Base-by-base conservation (phyloP, 1,140 invertebrate genomes). In the Ostrea edulis region DNA sequence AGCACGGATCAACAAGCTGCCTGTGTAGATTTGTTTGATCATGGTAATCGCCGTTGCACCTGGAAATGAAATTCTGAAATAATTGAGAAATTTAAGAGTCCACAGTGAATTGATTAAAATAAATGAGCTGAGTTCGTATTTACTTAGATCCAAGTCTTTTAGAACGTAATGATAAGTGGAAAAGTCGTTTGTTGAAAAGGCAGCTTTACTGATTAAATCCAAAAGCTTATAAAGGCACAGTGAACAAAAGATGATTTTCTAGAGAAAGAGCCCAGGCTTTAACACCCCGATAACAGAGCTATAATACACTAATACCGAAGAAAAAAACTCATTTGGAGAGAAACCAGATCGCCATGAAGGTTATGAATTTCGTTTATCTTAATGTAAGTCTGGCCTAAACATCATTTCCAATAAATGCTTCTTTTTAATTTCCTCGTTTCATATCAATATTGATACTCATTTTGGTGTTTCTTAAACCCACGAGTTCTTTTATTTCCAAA, bases 221-320 rank as follows among this genome's bases (percentile, higher is more conserved):
- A 77, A 77, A 77, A 25, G 68, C 68, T 77, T 77, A 77, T 77
- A 77, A 77, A 77, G 68, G 68, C 68, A 77, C 68, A 35, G 68
- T 77, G 68, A 77, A 77, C 68, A 77, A 77, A 29, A 77, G 68
- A 77, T 77, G 68, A 77, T 77, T 77, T 77, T 77, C 68, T 77
- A 29, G 25, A 77, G 68, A 77, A 77, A 77, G 25, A 25, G 25
- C 68, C 25, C 25, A 29, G 29, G 68, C 68, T 77, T 77, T 77
- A 77, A 77, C 68, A 77, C 68, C 29, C 25, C 14, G 68, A 77
- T 77, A 77, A 77, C 12, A 22, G 68, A 25, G 8, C 25, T 77
- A 77, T 77, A 77, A 62, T 77, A 77, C 29, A 77, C 25, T 77
- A 29, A 22, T 25, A 77, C 22, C 9, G 25, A 77, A 77, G 29